Base-by-base conservation (phyloP, 2,888 invertebrate genomes). In the Crocallis elinguaria region DNA sequence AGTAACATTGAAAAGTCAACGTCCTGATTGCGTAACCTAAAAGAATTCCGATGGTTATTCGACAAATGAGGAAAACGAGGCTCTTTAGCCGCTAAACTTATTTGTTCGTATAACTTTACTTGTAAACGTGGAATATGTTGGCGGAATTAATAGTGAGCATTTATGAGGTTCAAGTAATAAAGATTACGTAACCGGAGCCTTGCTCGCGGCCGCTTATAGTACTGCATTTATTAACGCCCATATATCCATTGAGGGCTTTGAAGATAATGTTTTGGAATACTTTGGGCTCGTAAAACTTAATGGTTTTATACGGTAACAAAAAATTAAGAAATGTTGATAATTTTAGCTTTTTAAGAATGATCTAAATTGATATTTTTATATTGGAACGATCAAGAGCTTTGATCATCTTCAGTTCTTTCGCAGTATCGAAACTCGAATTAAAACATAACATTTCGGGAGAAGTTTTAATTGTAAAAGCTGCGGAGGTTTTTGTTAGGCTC, bases 161-260 rank as follows among this genome's bases (percentile, higher is more conserved):
- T 64, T 56, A 57, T 55, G 57, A 53, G 57, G 49, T 61, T 64
- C 41, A 25, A 58, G 49, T 60, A 63, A 62, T 68, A 61, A 67
- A 64, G 65, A 62, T 73, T 71, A 71, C 63, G 64, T 73, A 75
- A 73, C 57, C 62, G 29, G 49, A 59, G 55, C 57, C 60, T 64
- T 53, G 61, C 67, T 64, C 60, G 66, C 43, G 42, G 55, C 43
- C 46, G 54, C 44, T 49, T 23, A 50, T 57, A 43, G 49, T 45
- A 45, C 46, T n/a, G n/a, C 51, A 41, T 37, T 53, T 49, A 51
- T 44, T 51, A 57, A 60, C 48, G 39, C 36, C 35, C 32, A 37
- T 49, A 35, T 41, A 52, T 44, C 27, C 55, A 56, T 53, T 42
- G 51, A 53, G 23, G 17, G 23, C 23, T 38, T 44, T 29, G 27